These are phyloP conservation scores for Hippocampus comes DNA, from an alignment of 2,113 vertebrate genomes.

Conservation along the genomic window DNA sequence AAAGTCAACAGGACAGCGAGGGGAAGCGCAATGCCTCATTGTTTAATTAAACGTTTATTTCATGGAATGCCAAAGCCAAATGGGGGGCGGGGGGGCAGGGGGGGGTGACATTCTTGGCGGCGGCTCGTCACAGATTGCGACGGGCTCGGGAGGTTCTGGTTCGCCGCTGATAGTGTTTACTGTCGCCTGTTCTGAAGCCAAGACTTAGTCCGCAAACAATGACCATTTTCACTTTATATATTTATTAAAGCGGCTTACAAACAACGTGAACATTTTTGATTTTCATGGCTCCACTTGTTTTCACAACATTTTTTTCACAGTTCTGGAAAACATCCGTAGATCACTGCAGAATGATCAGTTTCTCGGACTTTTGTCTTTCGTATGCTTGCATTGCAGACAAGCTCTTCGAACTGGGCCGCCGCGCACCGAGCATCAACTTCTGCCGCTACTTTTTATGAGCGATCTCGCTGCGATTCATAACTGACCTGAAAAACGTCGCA, in stretches of 20 bases:
- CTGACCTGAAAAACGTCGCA: too few relatives aligned
- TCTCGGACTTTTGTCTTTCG: too few relatives aligned
- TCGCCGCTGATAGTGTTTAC: constrained; percentile 60
- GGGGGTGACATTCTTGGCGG: constrained; percentile 48
- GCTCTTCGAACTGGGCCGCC: too few relatives aligned
- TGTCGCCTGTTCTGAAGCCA: constrained; percentile 50
- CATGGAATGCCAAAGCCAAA: constrained; percentile 54
- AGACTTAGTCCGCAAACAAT: constrained; percentile 34
- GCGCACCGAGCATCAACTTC: too few relatives aligned
- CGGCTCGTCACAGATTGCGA: constrained; percentile 62
- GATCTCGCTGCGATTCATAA: too few relatives aligned
- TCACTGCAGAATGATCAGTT: too few relatives aligned
- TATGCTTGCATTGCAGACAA: too few relatives aligned
- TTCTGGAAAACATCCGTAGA: not conserved
- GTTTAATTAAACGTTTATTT: constrained; percentile 75
- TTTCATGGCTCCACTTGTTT: not conserved
- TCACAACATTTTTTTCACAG: not conserved
- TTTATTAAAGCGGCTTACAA: constrained; percentile 13
- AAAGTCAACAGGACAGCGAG: constrained; percentile 67
- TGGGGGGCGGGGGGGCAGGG: constrained; percentile 1
- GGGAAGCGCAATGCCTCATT: constrained; percentile 63
- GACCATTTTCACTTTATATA: constrained; percentile 4
- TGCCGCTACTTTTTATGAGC: too few relatives aligned
- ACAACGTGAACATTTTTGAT: not conserved
- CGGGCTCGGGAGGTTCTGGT: constrained; percentile 64